Conservation (phyloP, 2,797 vertebrate species). For the Enteromius trimaculatus region DNA sequence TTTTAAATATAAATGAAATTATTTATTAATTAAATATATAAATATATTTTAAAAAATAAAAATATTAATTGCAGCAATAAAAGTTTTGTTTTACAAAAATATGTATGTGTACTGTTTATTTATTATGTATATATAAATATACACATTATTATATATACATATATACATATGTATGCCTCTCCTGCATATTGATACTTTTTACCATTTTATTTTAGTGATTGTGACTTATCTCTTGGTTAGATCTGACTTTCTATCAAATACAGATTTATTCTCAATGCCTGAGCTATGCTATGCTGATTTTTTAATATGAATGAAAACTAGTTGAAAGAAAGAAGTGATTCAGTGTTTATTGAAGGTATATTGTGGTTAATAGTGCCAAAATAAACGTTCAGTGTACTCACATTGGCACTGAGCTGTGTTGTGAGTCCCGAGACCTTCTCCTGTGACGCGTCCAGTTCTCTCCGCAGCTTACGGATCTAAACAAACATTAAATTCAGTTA, state of each 20-base stretch:
- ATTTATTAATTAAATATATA: too few species aligned
- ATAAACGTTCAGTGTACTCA: constrained; percentile 71
- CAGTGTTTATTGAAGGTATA: background rate
- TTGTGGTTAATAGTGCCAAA: background rate
- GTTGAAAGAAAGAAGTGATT: background rate
- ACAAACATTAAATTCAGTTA: constrained; percentile 36
- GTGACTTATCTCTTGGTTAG: background rate
- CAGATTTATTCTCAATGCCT: background rate
- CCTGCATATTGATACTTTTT: background rate
- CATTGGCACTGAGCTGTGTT: constrained; percentile 86
- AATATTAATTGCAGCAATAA: too few species aligned
- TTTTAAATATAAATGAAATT: too few species aligned
- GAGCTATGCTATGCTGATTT: background rate
- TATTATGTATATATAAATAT: too few species aligned
- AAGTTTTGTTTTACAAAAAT: too few species aligned
- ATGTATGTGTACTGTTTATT: too few species aligned
- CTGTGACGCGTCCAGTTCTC: constrained; percentile 88
- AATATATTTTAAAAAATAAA: too few species aligned
- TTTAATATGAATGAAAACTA: background rate
- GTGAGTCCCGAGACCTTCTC: constrained; percentile 89
- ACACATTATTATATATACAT: too few species aligned
- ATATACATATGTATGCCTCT: background rate
- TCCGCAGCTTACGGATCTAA: constrained; percentile 85
- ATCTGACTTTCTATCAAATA: constrained; percentile 2
- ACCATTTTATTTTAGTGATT: background rate